phyloP scores from a whole-genome alignment of 1,140 invertebrate species.

The Saccostrea glomerata region DNA sequence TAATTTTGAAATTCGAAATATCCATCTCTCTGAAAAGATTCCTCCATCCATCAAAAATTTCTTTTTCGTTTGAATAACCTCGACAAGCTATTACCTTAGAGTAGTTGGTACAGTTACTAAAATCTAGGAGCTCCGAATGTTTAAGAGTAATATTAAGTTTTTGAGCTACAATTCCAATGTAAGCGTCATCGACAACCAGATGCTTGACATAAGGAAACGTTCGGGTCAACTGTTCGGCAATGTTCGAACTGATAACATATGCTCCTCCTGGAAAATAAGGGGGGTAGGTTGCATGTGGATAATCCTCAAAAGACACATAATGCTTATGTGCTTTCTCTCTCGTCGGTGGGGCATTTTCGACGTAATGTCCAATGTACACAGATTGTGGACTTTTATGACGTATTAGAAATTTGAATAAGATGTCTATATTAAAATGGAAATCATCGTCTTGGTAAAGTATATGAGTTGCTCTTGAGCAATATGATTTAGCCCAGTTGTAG shows the following conservation, averaged over 20 bases:
- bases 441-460: slow-evolving; percentile 81
- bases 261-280: not conserved
- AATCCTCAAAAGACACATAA: not conserved
- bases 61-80: not conserved
- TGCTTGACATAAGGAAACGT: not conserved
- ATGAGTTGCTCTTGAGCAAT: slow-evolving; percentile 75
- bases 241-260: not conserved
- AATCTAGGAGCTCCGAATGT: not conserved
- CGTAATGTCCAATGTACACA: not conserved
- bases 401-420: not conserved
- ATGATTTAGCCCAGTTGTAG: slow-evolving; percentile 87
- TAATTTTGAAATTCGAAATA: not conserved
- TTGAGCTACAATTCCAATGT: not conserved
- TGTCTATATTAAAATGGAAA: slow-evolving; percentile 77
- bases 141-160: not conserved
- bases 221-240: not conserved
- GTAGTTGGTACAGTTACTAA: not conserved
- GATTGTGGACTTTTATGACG: not conserved
- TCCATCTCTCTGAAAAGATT: not conserved
- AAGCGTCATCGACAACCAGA: not conserved
- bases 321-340: not conserved
- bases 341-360: not conserved
- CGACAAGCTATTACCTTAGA: not conserved
- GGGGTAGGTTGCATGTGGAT: not conserved
- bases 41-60: not conserved